Conservation (phyloP, 1,140 invertebrate species). For the Lethrus apterus region DNA sequence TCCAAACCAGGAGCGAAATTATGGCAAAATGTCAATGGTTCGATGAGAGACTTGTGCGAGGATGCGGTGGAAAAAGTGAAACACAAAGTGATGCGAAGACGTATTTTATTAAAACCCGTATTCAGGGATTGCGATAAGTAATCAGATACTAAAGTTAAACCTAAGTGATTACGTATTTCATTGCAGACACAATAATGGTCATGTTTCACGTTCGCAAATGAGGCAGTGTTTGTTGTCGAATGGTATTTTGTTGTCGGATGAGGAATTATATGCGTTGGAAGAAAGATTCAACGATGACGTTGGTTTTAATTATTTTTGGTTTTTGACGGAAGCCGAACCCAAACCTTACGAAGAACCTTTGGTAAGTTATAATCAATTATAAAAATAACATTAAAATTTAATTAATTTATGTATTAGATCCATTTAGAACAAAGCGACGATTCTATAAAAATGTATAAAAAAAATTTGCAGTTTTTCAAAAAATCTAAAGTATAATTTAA, state of each 20-base stretch:
- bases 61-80: slow-evolving; percentile 47
- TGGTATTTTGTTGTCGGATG: slow-evolving; percentile 52
- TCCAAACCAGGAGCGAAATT: slow-evolving; percentile 40
- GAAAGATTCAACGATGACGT: slow-evolving; percentile 57
- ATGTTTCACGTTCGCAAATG: slow-evolving; percentile 58
- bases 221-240: slow-evolving; percentile 55
- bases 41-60: slow-evolving; percentile 46
- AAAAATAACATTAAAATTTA: background rate
- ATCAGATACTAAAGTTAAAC: slow-evolving; percentile 21
- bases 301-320: slow-evolving; percentile 60
- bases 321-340: slow-evolving; percentile 53
- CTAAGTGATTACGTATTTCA: background rate
- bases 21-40: slow-evolving; percentile 43
- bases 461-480: too few relatives aligned
- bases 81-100: slow-evolving; percentile 42
- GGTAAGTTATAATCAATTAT: slow-evolving; percentile 26
- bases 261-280: slow-evolving; percentile 59
- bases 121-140: slow-evolving; percentile 62
- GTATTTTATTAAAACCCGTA: slow-evolving; percentile 53
- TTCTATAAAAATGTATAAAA: too few relatives aligned
- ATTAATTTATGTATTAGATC: background rate
- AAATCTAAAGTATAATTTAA: background rate
- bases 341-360: slow-evolving; percentile 34
- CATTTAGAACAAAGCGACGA: too few relatives aligned
- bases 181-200: slow-evolving; percentile 55